Base-by-base conservation (phyloP, 2,888 invertebrate genomes). In the Ormia ochracea region DNA sequence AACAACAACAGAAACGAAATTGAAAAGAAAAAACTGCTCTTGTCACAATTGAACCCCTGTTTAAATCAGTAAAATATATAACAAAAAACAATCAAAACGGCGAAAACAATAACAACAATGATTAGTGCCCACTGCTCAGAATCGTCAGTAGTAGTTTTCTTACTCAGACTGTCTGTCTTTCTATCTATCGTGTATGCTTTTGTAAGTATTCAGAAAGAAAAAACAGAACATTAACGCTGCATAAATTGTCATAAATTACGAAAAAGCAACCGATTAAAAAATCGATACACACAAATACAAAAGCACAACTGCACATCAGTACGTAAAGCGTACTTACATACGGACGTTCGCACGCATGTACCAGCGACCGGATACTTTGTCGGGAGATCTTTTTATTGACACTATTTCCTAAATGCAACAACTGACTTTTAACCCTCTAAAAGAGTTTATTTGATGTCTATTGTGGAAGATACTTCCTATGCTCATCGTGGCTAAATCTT, bases 171-270 rank as follows among this genome's bases (percentile, higher is more conserved):
- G 50, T 56, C 19, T 21, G 23, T 50, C 48, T 41, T 36, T 58
- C 58, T 45, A 19, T 19, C 63, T 72, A 48, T 59, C 61, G 70
- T 45, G 61, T 45, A 26, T 43, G 68, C 10, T 63, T 56, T 54
- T 43, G 19, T 45, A 65, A 65, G 59, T 63, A 79, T 59, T 61
- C 65, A 68, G 61, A 79, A 76, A 68, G 68, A 66, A 76, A 76
- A 76, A 72, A 80, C 68, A 72, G 72, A 87, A 88, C 86, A 88
- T 88, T 87, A 87, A 85, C 88, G 85, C 88, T 86, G 88, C 84
- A 88, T 88, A 88, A 85, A 88, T 88, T 88, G 87, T 85, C 87
- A 87, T 88, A 88, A 87, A 87, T 87, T 88, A 88, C 85, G 83
- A 74, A 72, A 78, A 82, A 82, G 76, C 66, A 77, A 66, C 28